These are phyloP conservation scores for Apoda limacodes DNA, from an alignment of 2,888 invertebrate species.

Conservation along the genomic window DNA sequence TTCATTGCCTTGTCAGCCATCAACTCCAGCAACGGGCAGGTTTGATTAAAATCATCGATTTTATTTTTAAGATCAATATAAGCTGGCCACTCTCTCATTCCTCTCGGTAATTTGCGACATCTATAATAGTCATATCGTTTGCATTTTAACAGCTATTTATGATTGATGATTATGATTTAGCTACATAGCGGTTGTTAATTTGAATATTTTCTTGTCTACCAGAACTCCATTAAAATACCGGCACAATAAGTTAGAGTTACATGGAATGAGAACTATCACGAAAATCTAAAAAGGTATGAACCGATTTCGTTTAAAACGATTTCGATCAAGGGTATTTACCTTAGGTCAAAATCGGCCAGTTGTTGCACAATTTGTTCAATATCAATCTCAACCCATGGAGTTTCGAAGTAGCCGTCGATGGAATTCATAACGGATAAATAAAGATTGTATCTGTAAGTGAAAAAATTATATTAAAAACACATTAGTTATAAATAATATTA, in stretches of 20 bases:
- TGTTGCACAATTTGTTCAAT: conserved; percentile 85
- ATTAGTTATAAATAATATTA: neutral
- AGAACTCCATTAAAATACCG: too few relatives aligned
- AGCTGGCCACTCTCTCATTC: conserved; percentile 90
- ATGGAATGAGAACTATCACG: too few relatives aligned
- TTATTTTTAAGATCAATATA: conserved; percentile 86
- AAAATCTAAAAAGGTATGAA: too few relatives aligned
- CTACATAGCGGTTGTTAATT: too few relatives aligned
- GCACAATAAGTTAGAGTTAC: too few relatives aligned
- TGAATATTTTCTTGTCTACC: too few relatives aligned
- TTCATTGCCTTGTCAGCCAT: conserved; percentile 92
- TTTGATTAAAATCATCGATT: conserved; percentile 92
- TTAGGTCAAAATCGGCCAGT: conserved; percentile 84
- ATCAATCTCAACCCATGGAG: conserved; percentile 86
- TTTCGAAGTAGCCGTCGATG: conserved; percentile 87
- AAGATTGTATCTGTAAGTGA: conserved; percentile 48
- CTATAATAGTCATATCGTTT: too few relatives aligned
- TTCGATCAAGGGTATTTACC: too few relatives aligned
- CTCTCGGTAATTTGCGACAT: conserved; percentile 86
- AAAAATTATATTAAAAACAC: conserved; percentile 5
- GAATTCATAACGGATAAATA: conserved; percentile 88
- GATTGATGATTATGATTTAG: too few relatives aligned
- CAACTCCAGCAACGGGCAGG: conserved; percentile 85
- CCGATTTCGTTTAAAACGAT: too few relatives aligned
- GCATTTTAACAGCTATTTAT: too few relatives aligned